Base-by-base conservation (phyloP, 2,797 vertebrate species). In the Alca torda region DNA sequence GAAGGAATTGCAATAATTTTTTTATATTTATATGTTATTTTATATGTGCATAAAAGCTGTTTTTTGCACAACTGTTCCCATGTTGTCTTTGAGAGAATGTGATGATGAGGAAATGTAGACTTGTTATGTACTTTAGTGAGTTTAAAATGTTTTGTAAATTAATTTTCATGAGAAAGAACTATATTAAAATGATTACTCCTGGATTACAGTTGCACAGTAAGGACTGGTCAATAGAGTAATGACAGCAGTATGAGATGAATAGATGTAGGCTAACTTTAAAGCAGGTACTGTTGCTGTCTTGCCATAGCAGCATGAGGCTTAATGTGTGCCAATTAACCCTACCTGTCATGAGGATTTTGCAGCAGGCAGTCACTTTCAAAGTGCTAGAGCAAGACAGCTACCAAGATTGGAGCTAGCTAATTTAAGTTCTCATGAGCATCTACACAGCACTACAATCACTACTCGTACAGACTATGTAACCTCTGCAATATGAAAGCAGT, bases 301-400 rank as follows among this genome's bases (percentile, higher is more conserved):
- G 75, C 65, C 53, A 54, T 33, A 84, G 76, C 83, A 95, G 61
- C n/a, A 51, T 46, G 85, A 88, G 30, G 18, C 59, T 88, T 91
- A 65, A 73, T 19, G 50, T 73, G 61, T 54, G 80, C 85, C 88
- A 75, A 73, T 88, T 88, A 88, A 88, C 85, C 73, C 69, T 43
- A 43, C 50, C 50, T 94, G 85, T 75, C 76, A 30, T 50, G 59
- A 91, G 57, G 69, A 51, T 76, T 89, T 80, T 88, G 82, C 85
- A 90, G 77, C 69, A 90, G 76, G 60, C 90, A 61, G 56, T 85
- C 23, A 35, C 61, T 95, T 94, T 74, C 72, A 18, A 60, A 84
- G 87, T 86, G 61, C 69, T 84, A 6, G 37, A 65, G 65, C 46
- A 78, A 88, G 73, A 75, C 53, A 88, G 53, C 65, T 81, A 19